Base-by-base conservation (phyloP, 2,113 vertebrate species). In the Epinephelus cyanopodus region DNA sequence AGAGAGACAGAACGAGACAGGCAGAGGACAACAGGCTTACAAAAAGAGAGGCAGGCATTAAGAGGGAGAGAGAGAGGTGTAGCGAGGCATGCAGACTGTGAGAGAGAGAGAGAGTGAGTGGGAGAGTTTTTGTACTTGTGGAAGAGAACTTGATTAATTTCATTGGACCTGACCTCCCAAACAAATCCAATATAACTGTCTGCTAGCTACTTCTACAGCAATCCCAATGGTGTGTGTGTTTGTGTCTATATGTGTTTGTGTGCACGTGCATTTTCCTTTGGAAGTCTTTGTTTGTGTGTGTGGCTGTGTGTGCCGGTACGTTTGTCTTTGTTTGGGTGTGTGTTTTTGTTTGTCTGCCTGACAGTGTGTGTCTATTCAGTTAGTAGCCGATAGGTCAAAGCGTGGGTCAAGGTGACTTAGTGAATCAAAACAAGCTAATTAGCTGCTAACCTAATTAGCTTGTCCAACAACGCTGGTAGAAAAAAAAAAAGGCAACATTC, bases 391-490 rank as follows among this genome's bases (percentile, higher is more conserved):
- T 74, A 87, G 90, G 89, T 90, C 82, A 84, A 48, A 77, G 56
- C 73, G 48, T 60, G 57, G 86, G 85, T 92, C 89, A 93, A 93
- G 92, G 90, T 93, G 90, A 93, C 89, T 89, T 88, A 64, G 89
- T 89, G 85, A 90, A 90, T 93, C 89, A 88, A 89, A 92, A 90
- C 90, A 92, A 87, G 86, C 83, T 89, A 93, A 93, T 93, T 91
- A 92, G 83, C 71, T 33, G 82, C 87, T 90, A 93, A 92, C 78
- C 73, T 83, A 93, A 94, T 93, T 93, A 93, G 75, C 79, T 88
- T 87, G 89, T 90, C 87, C 86, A 88, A 90, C 84, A 92, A 86
- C 37, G 13, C 72, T 76, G 81, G 79, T 82, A 70, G 66, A 77
- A 81, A 74, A 67, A 64, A 71, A 57, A 48, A 19, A 68, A 39